phyloP scores from a whole-genome alignment of 1,140 invertebrate species.

The Stegodyphus dumicola region DNA sequence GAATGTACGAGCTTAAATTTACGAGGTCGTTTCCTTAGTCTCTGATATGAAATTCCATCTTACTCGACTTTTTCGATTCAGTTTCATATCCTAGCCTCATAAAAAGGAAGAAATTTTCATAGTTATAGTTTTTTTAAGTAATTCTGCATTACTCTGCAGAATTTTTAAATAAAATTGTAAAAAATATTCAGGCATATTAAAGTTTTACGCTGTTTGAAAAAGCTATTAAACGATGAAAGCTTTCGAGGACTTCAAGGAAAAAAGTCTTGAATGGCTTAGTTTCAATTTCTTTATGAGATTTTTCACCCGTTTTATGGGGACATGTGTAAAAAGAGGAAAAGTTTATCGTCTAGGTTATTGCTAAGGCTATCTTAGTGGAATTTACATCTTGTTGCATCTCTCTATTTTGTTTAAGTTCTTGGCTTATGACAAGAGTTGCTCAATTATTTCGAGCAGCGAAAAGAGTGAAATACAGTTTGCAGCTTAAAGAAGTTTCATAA shows the following conservation, averaged over 20 bases:
- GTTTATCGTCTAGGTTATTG: background rate
- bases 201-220: constrained; percentile 19
- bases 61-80: constrained; percentile 17
- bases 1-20: constrained; percentile 4
- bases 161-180: constrained; percentile 9
- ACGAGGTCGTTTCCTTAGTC: background rate
- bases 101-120: background rate
- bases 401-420: too few species aligned
- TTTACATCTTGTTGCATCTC: constrained; percentile 2
- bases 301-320: background rate
- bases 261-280: background rate
- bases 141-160: background rate
- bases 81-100: constrained; percentile 9
- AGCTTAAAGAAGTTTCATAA: too few species aligned
- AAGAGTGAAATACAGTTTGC: too few species aligned
- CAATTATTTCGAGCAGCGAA: too few species aligned
- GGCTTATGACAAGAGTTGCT: background rate
- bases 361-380: background rate
- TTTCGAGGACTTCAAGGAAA: background rate
- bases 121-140: background rate
- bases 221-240: constrained; percentile 23
- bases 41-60: constrained; percentile 13
- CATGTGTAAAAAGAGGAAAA: background rate
- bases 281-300: background rate
- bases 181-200: constrained; percentile 17